Evolutionary conservation across 2,888 invertebrate genomes (phyloP).

Genomic region (Campoplex capitator): DNA sequence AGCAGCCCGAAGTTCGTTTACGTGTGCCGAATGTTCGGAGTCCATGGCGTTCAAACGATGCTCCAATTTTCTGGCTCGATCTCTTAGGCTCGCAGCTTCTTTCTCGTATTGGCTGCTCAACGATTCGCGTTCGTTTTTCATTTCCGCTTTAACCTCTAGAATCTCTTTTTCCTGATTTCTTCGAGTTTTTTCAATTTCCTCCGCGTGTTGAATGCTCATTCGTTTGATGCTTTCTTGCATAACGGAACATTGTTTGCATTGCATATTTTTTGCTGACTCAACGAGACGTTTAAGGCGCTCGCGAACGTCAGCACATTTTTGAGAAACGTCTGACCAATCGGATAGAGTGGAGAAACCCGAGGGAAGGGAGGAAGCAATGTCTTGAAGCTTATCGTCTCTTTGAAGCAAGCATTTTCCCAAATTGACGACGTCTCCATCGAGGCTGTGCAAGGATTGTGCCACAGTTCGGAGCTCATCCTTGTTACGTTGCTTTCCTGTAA

Average conservation of each 20-base stretch:
- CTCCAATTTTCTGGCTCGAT: conserved; percentile 90
- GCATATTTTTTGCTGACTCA: conserved; percentile 77
- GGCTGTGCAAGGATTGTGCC: conserved; percentile 79
- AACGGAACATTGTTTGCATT: conserved; percentile 85
- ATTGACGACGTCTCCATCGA: conserved; percentile 82
- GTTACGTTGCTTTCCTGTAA: conserved; percentile 69
- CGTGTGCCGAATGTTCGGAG: conserved; percentile 93
- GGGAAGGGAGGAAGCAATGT: conserved; percentile 49
- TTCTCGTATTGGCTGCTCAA: conserved; percentile 85
- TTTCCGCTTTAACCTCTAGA: conserved; percentile 79
- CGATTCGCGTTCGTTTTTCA: conserved; percentile 82
- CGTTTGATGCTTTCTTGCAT: conserved; percentile 84
- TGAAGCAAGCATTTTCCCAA: conserved; percentile 78
- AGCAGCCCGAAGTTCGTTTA: conserved; percentile 91
- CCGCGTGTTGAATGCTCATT: conserved; percentile 83
- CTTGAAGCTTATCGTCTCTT: conserved; percentile 39
- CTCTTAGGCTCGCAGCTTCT: conserved; percentile 86
- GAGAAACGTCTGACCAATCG: conserved; percentile 86
- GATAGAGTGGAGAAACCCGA: conserved; percentile 25
- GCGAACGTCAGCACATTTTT: conserved; percentile 87
- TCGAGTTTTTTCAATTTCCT: conserved; percentile 79
- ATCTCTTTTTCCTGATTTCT: conserved; percentile 85
- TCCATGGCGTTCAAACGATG: conserved; percentile 90
- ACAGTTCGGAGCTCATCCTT: conserved; percentile 77
- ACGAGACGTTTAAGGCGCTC: conserved; percentile 86